Evolutionary conservation across 1,140 invertebrate species (phyloP).

Genomic region (Trichogramma pretiosum): DNA sequence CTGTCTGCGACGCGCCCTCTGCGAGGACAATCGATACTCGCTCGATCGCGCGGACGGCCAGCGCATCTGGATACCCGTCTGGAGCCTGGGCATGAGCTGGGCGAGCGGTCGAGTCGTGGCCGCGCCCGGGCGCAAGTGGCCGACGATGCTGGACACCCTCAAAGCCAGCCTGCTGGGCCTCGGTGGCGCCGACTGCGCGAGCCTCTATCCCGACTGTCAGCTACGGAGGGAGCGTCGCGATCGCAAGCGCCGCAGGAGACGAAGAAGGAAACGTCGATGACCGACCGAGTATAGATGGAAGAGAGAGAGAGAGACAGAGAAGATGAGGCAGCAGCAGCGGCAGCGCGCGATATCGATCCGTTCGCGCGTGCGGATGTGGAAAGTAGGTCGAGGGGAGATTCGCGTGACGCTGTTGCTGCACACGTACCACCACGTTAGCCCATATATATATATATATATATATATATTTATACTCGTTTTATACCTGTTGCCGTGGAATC

Average conservation of each 20-base stretch:
- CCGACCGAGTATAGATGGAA: no score
- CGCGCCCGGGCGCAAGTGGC: constrained; percentile 30
- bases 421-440: no score
- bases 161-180: constrained; percentile 55
- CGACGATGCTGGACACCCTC: constrained; percentile 43
- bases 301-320: no score
- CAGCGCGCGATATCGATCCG: background rate
- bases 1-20: constrained; percentile 54
- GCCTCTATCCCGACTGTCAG: constrained; percentile 40
- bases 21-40: constrained; percentile 55
- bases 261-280: constrained; percentile 25
- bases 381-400: no score
- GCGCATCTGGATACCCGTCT: constrained; percentile 58
- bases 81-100: constrained; percentile 58
- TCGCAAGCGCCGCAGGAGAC: constrained; percentile 32
- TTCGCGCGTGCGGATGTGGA: background rate
- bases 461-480: no score
- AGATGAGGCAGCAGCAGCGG: background rate
- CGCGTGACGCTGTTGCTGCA: no score
- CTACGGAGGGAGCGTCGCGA: constrained; percentile 33
- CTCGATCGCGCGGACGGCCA: constrained; percentile 43
- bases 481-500: no score
- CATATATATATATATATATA: no score
- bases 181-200: constrained; percentile 52
- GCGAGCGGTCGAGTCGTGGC: constrained; percentile 42